phyloP scores from a whole-genome alignment of 2,888 invertebrate genomes.

The Julus scandinavius region DNA sequence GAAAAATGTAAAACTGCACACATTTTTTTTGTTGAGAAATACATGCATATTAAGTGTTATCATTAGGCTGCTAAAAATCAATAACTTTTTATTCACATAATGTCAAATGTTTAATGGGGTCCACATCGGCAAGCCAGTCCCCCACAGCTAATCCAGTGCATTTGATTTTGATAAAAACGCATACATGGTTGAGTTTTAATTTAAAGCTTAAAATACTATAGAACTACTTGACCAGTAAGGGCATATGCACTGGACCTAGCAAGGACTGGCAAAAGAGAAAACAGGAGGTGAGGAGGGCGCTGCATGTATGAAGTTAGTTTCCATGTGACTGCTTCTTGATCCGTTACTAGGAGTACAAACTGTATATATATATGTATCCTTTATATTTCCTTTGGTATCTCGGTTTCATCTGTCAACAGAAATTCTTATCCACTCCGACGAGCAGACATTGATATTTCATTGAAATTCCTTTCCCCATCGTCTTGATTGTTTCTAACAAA shows the following conservation, averaged over 20 bases:
- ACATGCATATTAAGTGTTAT: too few relatives aligned
- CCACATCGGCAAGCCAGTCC: too few relatives aligned
- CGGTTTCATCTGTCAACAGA: constrained; percentile 53
- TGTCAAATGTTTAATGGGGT: too few relatives aligned
- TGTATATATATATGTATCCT: not conserved
- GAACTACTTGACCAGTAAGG: not conserved
- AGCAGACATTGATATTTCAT: constrained; percentile 53
- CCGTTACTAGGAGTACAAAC: not conserved
- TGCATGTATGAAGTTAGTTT: not conserved
- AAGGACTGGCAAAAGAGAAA: not conserved
- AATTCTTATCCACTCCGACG: constrained; percentile 52
- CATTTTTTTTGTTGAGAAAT: too few relatives aligned
- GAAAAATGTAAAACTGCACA: too few relatives aligned
- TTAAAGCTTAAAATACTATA: not conserved
- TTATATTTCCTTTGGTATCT: constrained; percentile 38
- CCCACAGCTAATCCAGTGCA: too few relatives aligned
- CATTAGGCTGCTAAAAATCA: too few relatives aligned
- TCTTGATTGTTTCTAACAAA: constrained; percentile 52
- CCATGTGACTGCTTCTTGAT: constrained; percentile 17
- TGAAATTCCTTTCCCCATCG: constrained; percentile 52
- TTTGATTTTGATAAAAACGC: too few relatives aligned
- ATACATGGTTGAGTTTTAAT: too few relatives aligned
- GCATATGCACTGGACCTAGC: not conserved
- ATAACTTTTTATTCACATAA: too few relatives aligned
- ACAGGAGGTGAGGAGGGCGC: constrained; percentile 15